phyloP scores from a whole-genome alignment of 2,797 vertebrate genomes.

The Taeniopygia guttata region DNA sequence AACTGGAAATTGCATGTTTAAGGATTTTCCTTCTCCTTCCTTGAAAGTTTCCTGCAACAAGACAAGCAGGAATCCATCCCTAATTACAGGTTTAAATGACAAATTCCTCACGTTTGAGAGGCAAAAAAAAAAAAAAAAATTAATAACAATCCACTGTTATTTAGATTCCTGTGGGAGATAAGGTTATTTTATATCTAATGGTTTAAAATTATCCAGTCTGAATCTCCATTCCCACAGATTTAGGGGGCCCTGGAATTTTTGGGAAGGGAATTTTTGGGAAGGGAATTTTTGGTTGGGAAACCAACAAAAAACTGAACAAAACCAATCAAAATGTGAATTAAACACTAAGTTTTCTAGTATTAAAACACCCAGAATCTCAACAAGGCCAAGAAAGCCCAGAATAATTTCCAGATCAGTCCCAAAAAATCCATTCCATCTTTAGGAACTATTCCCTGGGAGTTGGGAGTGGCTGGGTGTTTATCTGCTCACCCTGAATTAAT shows the following conservation, averaged over 20 bases:
- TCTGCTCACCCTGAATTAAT: neutral
- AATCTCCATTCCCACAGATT: neutral
- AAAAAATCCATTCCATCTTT: neutral
- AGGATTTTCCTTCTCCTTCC: neutral
- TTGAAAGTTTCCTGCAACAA: constrained; percentile 14
- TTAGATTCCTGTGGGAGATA: neutral
- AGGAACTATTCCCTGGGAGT: neutral
- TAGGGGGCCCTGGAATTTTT: fast-evolving
- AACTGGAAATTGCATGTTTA: neutral
- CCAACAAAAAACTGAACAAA: neutral
- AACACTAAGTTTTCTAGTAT: neutral
- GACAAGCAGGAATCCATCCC: neutral
- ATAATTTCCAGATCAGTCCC: neutral
- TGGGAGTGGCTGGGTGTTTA: fast-evolving
- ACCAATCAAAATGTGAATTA: neutral
- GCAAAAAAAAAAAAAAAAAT: neutral
- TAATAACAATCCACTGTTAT: neutral
- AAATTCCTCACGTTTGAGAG: neutral
- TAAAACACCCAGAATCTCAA: neutral
- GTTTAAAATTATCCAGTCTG: neutral
- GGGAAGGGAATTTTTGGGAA: neutral
- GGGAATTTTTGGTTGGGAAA: neutral
- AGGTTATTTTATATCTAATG: neutral
- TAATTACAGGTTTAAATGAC: constrained; percentile 5
- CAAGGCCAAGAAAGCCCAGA: neutral